Conservation (phyloP, 92 coral and sea anemone species). For the Heteractis magnifica region DNA sequence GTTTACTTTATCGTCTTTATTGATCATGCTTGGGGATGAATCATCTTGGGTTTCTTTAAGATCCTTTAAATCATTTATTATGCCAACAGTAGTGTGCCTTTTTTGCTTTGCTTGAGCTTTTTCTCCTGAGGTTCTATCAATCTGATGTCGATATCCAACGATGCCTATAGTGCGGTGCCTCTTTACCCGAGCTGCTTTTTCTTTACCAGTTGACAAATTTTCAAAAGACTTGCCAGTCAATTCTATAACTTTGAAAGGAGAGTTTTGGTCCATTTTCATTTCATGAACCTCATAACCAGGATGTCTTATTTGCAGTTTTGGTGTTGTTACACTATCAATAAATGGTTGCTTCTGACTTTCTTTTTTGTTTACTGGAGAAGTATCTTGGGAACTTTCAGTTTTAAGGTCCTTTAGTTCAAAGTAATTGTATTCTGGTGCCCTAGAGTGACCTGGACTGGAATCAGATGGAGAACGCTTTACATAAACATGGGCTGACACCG, state of each 20-base stretch:
- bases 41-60: neutral
- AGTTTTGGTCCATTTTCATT: slow-evolving; percentile 43
- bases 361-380: slow-evolving; percentile 2
- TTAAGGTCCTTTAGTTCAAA: slow-evolving; percentile 12
- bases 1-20: neutral
- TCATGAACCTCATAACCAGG: slow-evolving; percentile 64
- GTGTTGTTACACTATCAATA: neutral
- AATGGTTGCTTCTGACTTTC: neutral
- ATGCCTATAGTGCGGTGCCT: slow-evolving; percentile 95
- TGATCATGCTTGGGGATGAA: neutral
- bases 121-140: slow-evolving; percentile 67
- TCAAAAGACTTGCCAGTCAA: slow-evolving; percentile 51
- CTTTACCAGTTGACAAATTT: slow-evolving; percentile 34
- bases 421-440: slow-evolving; percentile 6
- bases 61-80: slow-evolving; percentile 49
- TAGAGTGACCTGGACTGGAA: slow-evolving; percentile 27
- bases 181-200: slow-evolving; percentile 57
- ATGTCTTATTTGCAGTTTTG: slow-evolving; percentile 23
- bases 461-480: slow-evolving; percentile 63
- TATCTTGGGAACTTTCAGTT: neutral
- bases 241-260: slow-evolving; percentile 79
- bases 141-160: slow-evolving; percentile 85
- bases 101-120: slow-evolving; percentile 73
- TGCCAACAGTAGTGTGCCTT: slow-evolving; percentile 93
- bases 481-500: slow-evolving; percentile 57